Evolutionary conservation across 2,797 vertebrate genomes (phyloP), one percentile per base, ranked within the genome.

Genomic region (Enteromius thamalakanensis): DNA sequence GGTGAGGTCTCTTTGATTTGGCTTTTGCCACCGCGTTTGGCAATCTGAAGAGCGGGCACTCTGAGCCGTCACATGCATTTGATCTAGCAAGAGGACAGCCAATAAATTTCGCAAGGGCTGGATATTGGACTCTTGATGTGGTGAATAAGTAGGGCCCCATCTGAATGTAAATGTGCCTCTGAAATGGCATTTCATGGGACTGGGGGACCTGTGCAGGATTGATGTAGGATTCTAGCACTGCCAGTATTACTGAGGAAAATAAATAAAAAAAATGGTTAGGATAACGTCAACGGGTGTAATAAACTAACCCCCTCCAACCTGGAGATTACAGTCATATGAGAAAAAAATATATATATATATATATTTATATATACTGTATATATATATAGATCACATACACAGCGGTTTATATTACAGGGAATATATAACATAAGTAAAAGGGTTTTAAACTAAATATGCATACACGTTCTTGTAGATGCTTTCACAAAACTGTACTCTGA

Each of bases 31-130:
- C 75, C 71, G 70, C 3, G 9, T 68, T 55, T 81, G 71, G 69
- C 60, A 80, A 76, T 70, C 76, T 65, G 47, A 84, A 80, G 19
- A 37, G 29, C 42, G 19, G 69, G 75, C 68, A 47, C 75, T 68
- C 76, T 70, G 65, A 78, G 74, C 40, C 19, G 34, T 71, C 32
- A 68, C 72, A 82, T 64, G 34, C 72, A 82, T 81, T 81, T 83
- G 78, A 84, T 79, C 70, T 79, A 75, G 65, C 15, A 74, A 80
- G 75, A 80, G 75, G 75, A 85, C 11, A 19, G 76, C 69, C 74
- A 77, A 89, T 88, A 83, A 71, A 89, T 86, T 86, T 85, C 75
- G 85, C 81, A 89, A 86, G 76, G 72, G 47, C 71, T 60, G 83
- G 68, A 89, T 83, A 82, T 83, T 84, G 79, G 81, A 82, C 70